Conservation (phyloP, 2,888 invertebrate species). For the Calameuta idolon region DNA sequence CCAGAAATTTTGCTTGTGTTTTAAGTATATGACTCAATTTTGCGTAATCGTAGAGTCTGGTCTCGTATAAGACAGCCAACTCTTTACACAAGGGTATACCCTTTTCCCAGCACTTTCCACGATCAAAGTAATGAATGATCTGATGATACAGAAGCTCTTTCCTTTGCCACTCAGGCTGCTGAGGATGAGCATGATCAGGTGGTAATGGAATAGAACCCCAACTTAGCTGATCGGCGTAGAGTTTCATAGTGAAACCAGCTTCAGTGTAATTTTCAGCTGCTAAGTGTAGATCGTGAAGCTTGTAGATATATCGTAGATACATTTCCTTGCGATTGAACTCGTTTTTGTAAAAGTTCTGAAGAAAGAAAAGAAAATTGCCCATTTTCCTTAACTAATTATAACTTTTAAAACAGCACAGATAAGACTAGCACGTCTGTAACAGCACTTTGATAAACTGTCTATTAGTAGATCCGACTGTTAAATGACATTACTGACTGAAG, state of each 20-base stretch:
- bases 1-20: slow-evolving; percentile 90
- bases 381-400: neutral
- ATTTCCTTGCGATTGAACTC: slow-evolving; percentile 96
- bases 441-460: neutral
- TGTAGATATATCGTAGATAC: slow-evolving; percentile 96
- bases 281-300: slow-evolving; percentile 91
- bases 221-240: slow-evolving; percentile 91
- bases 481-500: neutral
- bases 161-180: slow-evolving; percentile 88
- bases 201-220: slow-evolving; percentile 81
- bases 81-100: slow-evolving; percentile 93
- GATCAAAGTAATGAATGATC: slow-evolving; percentile 92
- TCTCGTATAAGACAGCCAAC: slow-evolving; percentile 87
- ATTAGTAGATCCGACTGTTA: neutral
- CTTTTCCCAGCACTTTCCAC: slow-evolving; percentile 98
- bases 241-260: slow-evolving; percentile 92
- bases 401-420: neutral
- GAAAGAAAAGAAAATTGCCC: slow-evolving; percentile 30
- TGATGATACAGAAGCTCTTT: slow-evolving; percentile 90
- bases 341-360: slow-evolving; percentile 94
- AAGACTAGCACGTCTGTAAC: neutral
- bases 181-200: slow-evolving; percentile 77
- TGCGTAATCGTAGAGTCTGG: slow-evolving; percentile 86
- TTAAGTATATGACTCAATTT: slow-evolving; percentile 87
- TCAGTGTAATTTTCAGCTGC: slow-evolving; percentile 94